phyloP scores from a whole-genome alignment of 2,797 vertebrate genomes.

The Miichthys miiuy region DNA sequence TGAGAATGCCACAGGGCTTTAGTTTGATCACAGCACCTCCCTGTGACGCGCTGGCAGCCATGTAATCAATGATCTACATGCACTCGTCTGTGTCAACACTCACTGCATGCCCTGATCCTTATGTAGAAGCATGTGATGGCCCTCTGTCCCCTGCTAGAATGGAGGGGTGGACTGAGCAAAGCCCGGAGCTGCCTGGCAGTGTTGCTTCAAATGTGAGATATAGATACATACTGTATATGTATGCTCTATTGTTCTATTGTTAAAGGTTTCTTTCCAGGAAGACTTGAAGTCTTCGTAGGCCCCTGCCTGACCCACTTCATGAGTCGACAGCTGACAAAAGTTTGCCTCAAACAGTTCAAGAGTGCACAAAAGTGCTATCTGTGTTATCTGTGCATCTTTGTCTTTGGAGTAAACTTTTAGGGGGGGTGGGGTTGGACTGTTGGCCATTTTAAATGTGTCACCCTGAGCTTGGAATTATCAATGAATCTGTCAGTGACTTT shows the following conservation, averaged over 20 bases:
- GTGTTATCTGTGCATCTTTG: neutral
- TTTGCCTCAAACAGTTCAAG: neutral
- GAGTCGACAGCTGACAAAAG: neutral
- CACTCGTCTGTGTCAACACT: constrained; percentile 60
- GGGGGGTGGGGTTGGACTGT: neutral
- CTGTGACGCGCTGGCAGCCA: constrained; percentile 34
- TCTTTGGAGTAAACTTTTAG: neutral
- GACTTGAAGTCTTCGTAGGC: neutral
- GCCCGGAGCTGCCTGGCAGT: constrained; percentile 3
- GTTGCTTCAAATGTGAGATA: neutral
- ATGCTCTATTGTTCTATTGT: constrained; percentile 18
- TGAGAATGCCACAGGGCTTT: constrained; percentile 40
- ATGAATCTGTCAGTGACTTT: neutral
- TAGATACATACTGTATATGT: too few species aligned
- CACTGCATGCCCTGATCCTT: constrained; percentile 50
- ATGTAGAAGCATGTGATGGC: constrained; percentile 37
- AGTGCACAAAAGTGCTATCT: neutral
- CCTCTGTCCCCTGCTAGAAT: neutral
- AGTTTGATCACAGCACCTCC: constrained; percentile 45
- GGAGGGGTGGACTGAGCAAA: constrained; percentile 42
- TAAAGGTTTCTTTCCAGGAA: constrained; percentile 2
- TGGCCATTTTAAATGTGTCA: neutral
- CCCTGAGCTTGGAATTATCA: neutral
- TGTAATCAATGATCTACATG: constrained; percentile 48
- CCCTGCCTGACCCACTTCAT: neutral